These are phyloP conservation scores for Equus quagga DNA, from an alignment of 2,113 vertebrate species.

Conservation along the genomic window DNA sequence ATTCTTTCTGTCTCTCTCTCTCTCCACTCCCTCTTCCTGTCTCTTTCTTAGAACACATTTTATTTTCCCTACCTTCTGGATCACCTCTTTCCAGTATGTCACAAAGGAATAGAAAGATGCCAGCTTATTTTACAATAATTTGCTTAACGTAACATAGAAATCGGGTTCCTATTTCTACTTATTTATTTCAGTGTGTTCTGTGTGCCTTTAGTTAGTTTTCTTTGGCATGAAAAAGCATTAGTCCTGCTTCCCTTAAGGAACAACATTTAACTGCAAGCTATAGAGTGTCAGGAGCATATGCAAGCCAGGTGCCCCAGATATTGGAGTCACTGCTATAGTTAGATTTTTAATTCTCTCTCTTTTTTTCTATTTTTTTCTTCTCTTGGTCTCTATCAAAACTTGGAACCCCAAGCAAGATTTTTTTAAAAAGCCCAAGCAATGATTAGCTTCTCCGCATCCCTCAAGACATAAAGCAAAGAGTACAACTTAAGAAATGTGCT, in stretches of 20 bases:
- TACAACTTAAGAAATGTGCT: neutral
- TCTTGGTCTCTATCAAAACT: conserved; percentile 22
- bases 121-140: neutral
- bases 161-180: neutral
- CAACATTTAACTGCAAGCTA: neutral
- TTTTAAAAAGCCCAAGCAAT: neutral
- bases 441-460: neutral
- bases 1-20: no score
- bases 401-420: neutral
- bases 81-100: neutral
- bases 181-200: neutral
- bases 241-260: neutral
- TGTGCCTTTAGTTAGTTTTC: neutral
- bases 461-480: neutral
- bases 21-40: neutral
- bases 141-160: neutral
- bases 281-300: neutral
- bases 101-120: neutral
- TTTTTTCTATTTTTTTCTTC: neutral
- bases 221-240: neutral
- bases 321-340: neutral
- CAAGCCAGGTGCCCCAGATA: neutral
- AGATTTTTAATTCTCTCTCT: conserved; percentile 1
- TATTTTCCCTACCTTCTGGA: neutral
- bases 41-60: neutral